Evolutionary conservation across 2,113 vertebrate species (phyloP).

Genomic region (Microcebus lehilahytsara): DNA sequence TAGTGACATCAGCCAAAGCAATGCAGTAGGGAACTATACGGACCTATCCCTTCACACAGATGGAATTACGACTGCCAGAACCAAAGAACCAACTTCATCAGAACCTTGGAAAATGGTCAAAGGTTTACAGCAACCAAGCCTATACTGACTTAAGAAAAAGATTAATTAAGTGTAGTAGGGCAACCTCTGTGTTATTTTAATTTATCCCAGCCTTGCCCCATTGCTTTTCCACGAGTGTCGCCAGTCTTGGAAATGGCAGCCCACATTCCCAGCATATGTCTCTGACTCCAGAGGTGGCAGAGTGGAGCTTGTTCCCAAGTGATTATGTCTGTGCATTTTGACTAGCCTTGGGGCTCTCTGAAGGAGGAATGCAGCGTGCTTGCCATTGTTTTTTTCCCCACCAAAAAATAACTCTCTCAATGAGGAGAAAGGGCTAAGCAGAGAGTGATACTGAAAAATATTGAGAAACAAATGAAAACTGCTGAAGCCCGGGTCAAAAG

Average conservation of each 20-base stretch:
- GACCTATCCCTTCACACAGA: background rate
- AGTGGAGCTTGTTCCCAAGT: background rate
- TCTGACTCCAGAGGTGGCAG: background rate
- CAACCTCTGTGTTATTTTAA: background rate
- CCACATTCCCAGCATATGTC: no score
- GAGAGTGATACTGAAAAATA: background rate
- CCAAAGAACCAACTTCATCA: background rate
- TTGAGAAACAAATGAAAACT: background rate
- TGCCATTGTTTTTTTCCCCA: background rate
- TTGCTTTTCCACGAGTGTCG: no score
- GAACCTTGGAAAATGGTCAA: background rate
- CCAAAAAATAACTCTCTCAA: background rate
- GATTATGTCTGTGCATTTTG: background rate
- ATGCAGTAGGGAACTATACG: background rate
- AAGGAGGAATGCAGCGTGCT: background rate
- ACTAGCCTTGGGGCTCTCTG: background rate
- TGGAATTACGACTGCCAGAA: background rate
- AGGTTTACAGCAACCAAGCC: background rate
- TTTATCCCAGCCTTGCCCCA: background rate
- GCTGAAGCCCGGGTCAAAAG: background rate
- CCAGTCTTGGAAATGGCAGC: background rate
- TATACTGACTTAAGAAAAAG: background rate
- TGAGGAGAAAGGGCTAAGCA: background rate
- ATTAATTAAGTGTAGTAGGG: background rate
- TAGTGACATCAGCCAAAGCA: background rate